Base-by-base conservation (phyloP, 1,140 invertebrate species). In the Lordiphosa clarofinis region DNA sequence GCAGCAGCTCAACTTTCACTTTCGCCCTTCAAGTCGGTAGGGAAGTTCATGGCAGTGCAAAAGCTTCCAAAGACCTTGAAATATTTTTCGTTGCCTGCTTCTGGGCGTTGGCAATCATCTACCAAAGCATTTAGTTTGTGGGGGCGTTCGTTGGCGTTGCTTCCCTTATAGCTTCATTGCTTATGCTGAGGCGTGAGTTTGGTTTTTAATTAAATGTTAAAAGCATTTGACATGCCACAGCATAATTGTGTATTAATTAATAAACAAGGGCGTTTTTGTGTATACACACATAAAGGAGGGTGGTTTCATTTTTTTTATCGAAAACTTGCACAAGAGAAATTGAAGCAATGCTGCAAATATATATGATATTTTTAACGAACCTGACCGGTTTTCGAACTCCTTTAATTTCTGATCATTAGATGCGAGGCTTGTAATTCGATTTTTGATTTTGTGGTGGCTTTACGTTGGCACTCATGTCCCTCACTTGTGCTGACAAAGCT, bases 41-140 rank as follows among this genome's bases (percentile, higher is more conserved):
- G 15, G 33, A 68, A 68, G 78, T 84, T 84, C 78, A 82, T 60
- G 78, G 68, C 76, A 82, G 73, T 53, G 44, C 69, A 76, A 70
- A 12, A 66, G 44, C 54, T 53, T 62, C 33, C 43, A 13, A 19
- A 43, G 76, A 81, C 71, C 67, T 82, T 75, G 72, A 75, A 72
- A 42, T 67, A 28, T 31, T 53, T 56, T 46, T 43, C 44, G 49
- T 55, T 74, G 66, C 38, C 61, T 59, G 49, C 48, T 66, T 64
- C 55, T 81, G 56, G 72, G 76, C 76, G 71, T 69, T 69, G 60
- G 61, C 40, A 31, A 50, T 61, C 35, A 11, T 42, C 28, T 8
- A 31, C 28, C 28, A 31, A 31, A 31, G 0, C 5, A 31, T 31
- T 52, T 10, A 49, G 19, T 39, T 38, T 36, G 38, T 9, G 53